phyloP scores from a whole-genome alignment of 2,113 vertebrate species.

The Tretioscincus oriximinensis region DNA sequence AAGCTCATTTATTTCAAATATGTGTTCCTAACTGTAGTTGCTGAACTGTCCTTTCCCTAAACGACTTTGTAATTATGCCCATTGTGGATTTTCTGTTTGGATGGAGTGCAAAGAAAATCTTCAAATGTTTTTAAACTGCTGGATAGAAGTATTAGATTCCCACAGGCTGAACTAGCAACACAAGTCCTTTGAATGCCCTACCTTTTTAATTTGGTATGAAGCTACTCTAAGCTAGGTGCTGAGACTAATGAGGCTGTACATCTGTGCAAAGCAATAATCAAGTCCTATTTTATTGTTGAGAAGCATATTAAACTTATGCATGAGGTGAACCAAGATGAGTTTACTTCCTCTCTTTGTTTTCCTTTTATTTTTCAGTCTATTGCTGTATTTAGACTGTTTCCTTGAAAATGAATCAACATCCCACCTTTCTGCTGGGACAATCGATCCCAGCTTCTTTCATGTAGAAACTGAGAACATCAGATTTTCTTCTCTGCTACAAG shows the following conservation, averaged over 20 bases:
- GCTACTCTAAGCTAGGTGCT: slow-evolving; percentile 60
- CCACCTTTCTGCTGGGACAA: slow-evolving; percentile 29
- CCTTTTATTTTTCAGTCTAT: slow-evolving; percentile 25
- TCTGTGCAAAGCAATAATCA: slow-evolving; percentile 67
- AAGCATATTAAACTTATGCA: slow-evolving; percentile 54
- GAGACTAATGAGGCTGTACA: slow-evolving; percentile 71
- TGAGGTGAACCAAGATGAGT: slow-evolving; percentile 49
- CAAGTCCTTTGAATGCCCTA: slow-evolving; percentile 72
- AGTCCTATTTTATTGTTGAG: slow-evolving; percentile 55
- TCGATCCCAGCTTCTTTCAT: slow-evolving; percentile 58
- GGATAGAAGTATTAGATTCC: slow-evolving; percentile 59
- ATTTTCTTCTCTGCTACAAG: slow-evolving; percentile 35
- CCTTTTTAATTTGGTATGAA: slow-evolving; percentile 74
- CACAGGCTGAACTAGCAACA: slow-evolving; percentile 55
- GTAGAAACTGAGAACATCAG: slow-evolving; percentile 37
- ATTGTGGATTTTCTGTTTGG: slow-evolving; percentile 42
- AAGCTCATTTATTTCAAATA: slow-evolving; percentile 38
- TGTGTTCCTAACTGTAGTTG: slow-evolving; percentile 38
- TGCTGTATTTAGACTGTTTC: slow-evolving; percentile 43
- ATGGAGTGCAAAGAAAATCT: slow-evolving; percentile 28
- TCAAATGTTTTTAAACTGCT: slow-evolving; percentile 44
- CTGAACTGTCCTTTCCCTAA: slow-evolving; percentile 42
- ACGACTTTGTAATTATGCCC: slow-evolving; percentile 53
- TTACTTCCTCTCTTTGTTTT: slow-evolving; percentile 43
- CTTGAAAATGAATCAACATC: slow-evolving; percentile 62